Evolutionary conservation across 64 coral and sea anemone species (phyloP).

Genomic region (Trachythela sp.): DNA sequence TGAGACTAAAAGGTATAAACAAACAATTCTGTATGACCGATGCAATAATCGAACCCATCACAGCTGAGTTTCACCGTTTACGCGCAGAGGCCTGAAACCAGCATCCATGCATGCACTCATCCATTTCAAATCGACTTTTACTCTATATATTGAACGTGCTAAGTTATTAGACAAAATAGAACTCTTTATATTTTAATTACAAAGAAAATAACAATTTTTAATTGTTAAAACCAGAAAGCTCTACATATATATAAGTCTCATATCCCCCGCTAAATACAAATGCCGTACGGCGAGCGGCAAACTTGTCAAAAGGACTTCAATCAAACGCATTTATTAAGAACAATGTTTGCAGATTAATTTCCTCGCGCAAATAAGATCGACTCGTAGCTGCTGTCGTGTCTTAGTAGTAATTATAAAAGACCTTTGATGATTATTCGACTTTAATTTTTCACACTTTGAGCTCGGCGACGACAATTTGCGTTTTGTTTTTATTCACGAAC

Average conservation of each 20-base stretch:
- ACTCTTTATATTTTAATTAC: neutral
- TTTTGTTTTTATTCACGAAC: neutral
- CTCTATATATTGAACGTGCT: too few relatives aligned
- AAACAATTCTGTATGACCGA: too few relatives aligned
- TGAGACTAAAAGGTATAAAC: too few relatives aligned
- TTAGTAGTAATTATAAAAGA: neutral
- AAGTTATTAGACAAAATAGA: neutral
- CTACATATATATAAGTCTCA: neutral
- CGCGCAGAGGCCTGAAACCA: too few relatives aligned
- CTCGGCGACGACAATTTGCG: neutral
- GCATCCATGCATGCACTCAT: too few relatives aligned
- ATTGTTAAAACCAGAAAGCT: neutral
- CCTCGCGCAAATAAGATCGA: neutral
- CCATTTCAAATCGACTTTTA: too few relatives aligned
- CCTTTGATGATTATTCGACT: neutral
- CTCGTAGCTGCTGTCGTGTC: neutral
- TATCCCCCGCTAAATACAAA: neutral
- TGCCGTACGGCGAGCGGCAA: neutral
- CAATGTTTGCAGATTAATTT: neutral
- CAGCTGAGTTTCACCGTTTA: too few relatives aligned
- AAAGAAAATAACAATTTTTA: neutral
- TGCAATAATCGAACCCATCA: too few relatives aligned
- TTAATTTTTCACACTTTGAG: neutral
- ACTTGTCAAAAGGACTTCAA: neutral
- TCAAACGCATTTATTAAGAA: neutral